phyloP scores from a whole-genome alignment of 2,888 invertebrate genomes.

The Athetis lepigone region DNA sequence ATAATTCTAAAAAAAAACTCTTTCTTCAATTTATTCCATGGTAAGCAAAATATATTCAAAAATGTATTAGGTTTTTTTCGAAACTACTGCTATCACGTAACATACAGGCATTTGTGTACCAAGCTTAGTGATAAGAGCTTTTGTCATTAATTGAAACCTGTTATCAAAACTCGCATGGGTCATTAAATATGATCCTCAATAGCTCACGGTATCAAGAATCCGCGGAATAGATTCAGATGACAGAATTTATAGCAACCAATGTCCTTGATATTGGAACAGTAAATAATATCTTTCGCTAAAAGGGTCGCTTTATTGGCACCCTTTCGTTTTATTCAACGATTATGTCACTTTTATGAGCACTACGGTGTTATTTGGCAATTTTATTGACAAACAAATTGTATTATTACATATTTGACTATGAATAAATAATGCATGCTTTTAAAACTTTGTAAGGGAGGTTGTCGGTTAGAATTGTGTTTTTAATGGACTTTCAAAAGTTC shows the following conservation, averaged over 20 bases:
- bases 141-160: neutral
- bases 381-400: slow-evolving; percentile 83
- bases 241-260: slow-evolving; percentile 74
- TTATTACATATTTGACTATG: slow-evolving; percentile 48
- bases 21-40: too few relatives aligned
- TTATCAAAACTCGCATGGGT: neutral
- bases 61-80: too few relatives aligned
- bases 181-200: neutral
- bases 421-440: too few relatives aligned
- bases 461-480: too few relatives aligned
- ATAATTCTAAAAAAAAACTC: too few relatives aligned
- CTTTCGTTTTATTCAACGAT: slow-evolving; percentile 86
- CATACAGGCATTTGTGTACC: too few relatives aligned
- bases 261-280: slow-evolving; percentile 83
- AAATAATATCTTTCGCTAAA: slow-evolving; percentile 87
- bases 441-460: too few relatives aligned
- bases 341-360: slow-evolving; percentile 86
- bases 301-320: slow-evolving; percentile 86
- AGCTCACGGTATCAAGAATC: slow-evolving; percentile 5
- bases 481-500: too few relatives aligned
- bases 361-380: slow-evolving; percentile 79
- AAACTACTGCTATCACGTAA: too few relatives aligned
- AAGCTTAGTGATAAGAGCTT: neutral
- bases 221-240: slow-evolving; percentile 74
- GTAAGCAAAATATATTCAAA: too few relatives aligned